These are phyloP conservation scores for Dyspetes luteomarginatus DNA, from an alignment of 2,888 invertebrate genomes.

Conservation along the genomic window DNA sequence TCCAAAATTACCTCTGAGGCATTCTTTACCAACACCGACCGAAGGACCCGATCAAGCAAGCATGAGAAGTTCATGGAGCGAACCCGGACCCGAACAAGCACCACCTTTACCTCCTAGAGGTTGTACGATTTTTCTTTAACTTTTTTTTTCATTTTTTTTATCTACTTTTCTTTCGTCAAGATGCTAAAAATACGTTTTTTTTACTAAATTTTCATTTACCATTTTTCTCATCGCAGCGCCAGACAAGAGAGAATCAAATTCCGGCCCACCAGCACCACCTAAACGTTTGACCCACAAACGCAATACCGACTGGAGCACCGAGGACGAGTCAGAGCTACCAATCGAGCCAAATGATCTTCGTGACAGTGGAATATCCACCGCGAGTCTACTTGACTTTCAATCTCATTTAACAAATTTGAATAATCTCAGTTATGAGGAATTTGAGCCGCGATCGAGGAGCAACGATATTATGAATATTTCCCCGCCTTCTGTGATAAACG, in stretches of 20 bases:
- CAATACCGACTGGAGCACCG: conserved; percentile 78
- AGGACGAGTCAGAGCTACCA: conserved; percentile 76
- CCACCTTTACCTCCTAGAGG: conserved; percentile 91
- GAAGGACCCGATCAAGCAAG: conserved; percentile 83
- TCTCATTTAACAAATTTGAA: conserved; percentile 81
- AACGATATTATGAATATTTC: conserved; percentile 83
- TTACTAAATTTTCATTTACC: not conserved
- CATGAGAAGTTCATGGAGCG: conserved; percentile 86
- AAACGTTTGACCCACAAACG: conserved; percentile 81
- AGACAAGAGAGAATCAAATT: conserved; percentile 85
- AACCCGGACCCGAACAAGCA: conserved; percentile 86
- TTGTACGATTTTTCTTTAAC: conserved; percentile 86
- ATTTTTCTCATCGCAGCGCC: conserved; percentile 81
- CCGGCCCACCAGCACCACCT: conserved; percentile 84
- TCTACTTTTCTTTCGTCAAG: not conserved
- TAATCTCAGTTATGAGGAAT: conserved; percentile 83
- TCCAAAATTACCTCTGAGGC: conserved; percentile 84
- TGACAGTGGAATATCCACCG: conserved; percentile 85
- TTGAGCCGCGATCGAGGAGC: conserved; percentile 81
- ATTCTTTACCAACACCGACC: conserved; percentile 84
- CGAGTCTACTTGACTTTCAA: conserved; percentile 82
- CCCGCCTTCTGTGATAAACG: conserved; percentile 80
- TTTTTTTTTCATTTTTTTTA: not conserved
- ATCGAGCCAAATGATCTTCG: conserved; percentile 83
- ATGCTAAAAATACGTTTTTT: too few relatives aligned